These are phyloP conservation scores for Dermolepida albohirtum DNA, from an alignment of 2,888 invertebrate species.

Conservation along the genomic window DNA sequence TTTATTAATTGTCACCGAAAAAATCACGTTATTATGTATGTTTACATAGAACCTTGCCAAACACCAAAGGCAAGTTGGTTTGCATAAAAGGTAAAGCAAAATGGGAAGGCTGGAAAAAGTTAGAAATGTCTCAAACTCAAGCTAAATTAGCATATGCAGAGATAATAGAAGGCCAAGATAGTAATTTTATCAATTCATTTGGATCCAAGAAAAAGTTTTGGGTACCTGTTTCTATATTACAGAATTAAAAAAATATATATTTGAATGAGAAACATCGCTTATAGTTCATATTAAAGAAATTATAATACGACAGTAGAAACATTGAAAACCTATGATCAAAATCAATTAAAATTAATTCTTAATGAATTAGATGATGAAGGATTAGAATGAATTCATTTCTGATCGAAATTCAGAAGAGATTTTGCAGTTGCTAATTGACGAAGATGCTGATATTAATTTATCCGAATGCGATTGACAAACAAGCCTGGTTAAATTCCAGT, in stretches of 20 bases:
- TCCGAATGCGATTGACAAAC: conserved; percentile 82
- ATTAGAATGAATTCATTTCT: conserved; percentile 77
- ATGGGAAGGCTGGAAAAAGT: conserved; percentile 90
- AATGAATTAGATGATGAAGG: conserved; percentile 77
- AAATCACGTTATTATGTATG: no score
- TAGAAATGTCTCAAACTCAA: conserved; percentile 74
- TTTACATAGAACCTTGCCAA: conserved; percentile 82
- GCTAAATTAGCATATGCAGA: conserved; percentile 83
- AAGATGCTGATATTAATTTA: conserved; percentile 76
- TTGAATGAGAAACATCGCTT: conserved; percentile 72
- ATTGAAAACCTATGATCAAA: conserved; percentile 62
- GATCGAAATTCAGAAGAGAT: conserved; percentile 81
- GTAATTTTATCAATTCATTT: conserved; percentile 67
- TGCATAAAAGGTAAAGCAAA: conserved; percentile 84
- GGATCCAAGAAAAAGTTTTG: conserved; percentile 64
- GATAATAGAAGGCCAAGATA: conserved; percentile 72
- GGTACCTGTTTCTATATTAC: conserved; percentile 75
- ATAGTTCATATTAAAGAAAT: conserved; percentile 83
- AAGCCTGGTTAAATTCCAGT: conserved; percentile 75
- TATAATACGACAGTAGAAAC: conserved; percentile 69
- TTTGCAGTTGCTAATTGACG: conserved; percentile 71
- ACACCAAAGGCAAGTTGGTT: conserved; percentile 80
- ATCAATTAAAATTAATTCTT: conserved; percentile 61
- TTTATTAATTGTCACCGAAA: no score
- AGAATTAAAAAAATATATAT: conserved; percentile 63